Evolutionary conservation across 2,113 vertebrate species (phyloP).

Genomic region (Muntiacus muntjak): DNA sequence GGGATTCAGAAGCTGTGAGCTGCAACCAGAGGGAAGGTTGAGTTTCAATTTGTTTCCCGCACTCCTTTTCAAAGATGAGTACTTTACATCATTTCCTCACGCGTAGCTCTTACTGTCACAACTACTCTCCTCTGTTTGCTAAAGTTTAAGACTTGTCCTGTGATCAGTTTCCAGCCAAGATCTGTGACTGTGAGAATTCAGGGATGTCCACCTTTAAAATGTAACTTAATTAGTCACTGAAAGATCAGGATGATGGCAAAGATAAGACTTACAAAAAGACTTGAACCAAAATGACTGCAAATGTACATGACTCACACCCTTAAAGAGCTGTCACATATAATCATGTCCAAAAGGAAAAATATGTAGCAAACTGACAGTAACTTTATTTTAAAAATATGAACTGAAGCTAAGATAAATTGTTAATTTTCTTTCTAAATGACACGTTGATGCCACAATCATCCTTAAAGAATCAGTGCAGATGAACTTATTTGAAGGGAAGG

Average conservation of each 20-base stretch:
- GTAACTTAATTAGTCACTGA: too few species aligned
- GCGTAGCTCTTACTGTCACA: background rate
- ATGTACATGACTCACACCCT: background rate
- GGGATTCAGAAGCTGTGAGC: background rate
- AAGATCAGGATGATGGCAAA: background rate
- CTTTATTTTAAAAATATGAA: background rate
- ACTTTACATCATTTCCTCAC: background rate
- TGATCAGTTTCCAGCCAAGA: background rate
- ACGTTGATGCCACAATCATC: too few species aligned
- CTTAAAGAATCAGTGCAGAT: background rate
- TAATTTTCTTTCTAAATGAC: background rate
- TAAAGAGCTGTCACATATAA: background rate
- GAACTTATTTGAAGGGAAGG: background rate
- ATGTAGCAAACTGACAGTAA: background rate
- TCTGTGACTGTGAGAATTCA: background rate
- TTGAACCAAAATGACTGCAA: background rate
- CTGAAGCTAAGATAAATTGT: background rate
- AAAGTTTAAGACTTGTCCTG: background rate
- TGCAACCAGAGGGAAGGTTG: background rate
- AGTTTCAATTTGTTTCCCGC: fast-evolving
- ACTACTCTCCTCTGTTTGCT: background rate
- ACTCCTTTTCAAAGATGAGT: background rate
- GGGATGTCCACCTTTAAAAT: background rate
- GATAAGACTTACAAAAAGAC: background rate
- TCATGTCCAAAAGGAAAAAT: background rate